These are phyloP conservation scores for Trialeurodes vaporariorum DNA, from an alignment of 1,140 invertebrate genomes.

Conservation along the genomic window DNA sequence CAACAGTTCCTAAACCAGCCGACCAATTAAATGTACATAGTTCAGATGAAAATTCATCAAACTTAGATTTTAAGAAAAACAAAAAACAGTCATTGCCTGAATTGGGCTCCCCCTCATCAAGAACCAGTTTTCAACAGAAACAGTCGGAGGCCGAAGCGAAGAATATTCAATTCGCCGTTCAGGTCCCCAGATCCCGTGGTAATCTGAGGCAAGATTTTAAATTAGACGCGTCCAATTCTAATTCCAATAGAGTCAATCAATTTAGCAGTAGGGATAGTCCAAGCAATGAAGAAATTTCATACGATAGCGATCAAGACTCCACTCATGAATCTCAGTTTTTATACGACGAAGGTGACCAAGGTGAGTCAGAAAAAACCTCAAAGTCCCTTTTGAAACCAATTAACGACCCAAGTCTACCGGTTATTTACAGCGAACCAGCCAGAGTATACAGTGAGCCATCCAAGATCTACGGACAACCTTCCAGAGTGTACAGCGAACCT, in stretches of 20 bases:
- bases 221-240: too few species aligned
- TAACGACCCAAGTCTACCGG: not conserved
- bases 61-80: not conserved
- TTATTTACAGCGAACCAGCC: constrained; percentile 39
- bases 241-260: not conserved
- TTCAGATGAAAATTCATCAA: not conserved
- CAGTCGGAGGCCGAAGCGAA: not conserved
- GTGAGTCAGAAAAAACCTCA: not conserved
- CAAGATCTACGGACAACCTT: constrained; percentile 46
- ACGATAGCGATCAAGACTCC: not conserved
- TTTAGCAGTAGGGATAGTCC: not conserved
- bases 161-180: not conserved
- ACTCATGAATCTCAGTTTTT: not conserved
- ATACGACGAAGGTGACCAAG: not conserved
- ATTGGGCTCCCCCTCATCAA: too few species aligned
- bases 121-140: too few species aligned
- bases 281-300: not conserved
- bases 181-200: too few species aligned
- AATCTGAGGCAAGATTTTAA: too few species aligned
- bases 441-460: constrained; percentile 40
- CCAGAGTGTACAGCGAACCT: constrained; percentile 49
- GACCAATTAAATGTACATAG: not conserved
- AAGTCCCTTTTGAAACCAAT: not conserved
- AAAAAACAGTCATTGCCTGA: too few species aligned
- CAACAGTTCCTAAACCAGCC: not conserved